Conservation (phyloP, 2,113 vertebrate species). For the Australoheros scitulus region DNA sequence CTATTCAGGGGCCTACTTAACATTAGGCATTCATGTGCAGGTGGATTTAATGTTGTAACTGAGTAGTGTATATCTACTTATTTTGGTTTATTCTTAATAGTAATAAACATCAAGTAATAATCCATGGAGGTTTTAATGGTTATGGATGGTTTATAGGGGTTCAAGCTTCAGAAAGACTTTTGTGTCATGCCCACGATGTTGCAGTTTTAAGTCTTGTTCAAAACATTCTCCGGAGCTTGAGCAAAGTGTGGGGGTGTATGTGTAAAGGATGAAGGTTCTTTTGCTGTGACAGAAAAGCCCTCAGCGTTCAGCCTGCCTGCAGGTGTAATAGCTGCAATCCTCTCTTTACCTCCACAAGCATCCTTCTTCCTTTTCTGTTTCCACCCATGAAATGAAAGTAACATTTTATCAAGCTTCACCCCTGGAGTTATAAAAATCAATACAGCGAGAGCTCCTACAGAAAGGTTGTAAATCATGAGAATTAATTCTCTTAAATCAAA, state of each 20-base stretch:
- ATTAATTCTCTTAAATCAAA: constrained; percentile 61
- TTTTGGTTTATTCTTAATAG: neutral
- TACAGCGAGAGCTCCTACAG: constrained; percentile 61
- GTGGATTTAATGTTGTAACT: neutral
- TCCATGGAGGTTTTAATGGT: neutral
- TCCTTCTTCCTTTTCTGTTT: constrained; percentile 52
- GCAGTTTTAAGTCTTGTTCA: constrained; percentile 30
- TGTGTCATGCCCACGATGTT: constrained; percentile 9
- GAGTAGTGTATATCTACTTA: neutral
- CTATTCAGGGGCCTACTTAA: neutral
- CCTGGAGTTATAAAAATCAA: constrained; percentile 68
- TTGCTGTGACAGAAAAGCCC: constrained; percentile 52
- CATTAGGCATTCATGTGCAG: neutral
- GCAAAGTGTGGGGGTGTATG: constrained; percentile 29
- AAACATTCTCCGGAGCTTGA: constrained; percentile 23
- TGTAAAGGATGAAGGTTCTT: constrained; percentile 35
- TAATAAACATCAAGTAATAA: constrained; percentile 1
- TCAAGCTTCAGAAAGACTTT: constrained; percentile 20
- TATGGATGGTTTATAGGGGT: neutral
- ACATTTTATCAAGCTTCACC: constrained; percentile 70
- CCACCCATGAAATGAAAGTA: constrained; percentile 67
- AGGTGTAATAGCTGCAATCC: constrained; percentile 44
- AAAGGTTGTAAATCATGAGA: constrained; percentile 64
- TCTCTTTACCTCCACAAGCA: constrained; percentile 31
- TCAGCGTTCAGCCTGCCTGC: constrained; percentile 38